phyloP scores from a whole-genome alignment of 2,888 invertebrate genomes.

The Drosophila diplacantha region DNA sequence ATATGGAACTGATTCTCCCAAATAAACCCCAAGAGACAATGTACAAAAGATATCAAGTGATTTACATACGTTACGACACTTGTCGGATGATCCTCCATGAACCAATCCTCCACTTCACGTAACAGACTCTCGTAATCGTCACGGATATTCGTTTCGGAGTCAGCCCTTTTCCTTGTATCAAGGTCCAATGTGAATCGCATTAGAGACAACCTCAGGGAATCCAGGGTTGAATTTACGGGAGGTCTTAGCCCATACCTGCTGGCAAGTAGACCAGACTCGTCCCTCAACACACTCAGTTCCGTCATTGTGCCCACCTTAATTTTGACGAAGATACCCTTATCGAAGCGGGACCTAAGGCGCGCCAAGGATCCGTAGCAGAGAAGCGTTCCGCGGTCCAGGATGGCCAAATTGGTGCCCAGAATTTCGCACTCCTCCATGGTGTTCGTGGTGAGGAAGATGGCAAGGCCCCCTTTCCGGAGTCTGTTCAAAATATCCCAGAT shows the following conservation, averaged over 20 bases:
- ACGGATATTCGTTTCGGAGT: neutral
- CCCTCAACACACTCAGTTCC: constrained; percentile 9
- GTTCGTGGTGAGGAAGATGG: constrained; percentile 88
- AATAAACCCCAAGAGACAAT: too few relatives aligned
- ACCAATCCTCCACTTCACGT: constrained; percentile 15
- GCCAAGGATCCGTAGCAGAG: constrained; percentile 84
- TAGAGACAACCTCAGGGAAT: neutral
- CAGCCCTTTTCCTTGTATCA: fast-evolving
- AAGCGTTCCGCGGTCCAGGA: constrained; percentile 87
- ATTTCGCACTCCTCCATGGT: constrained; percentile 90
- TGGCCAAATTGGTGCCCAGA: constrained; percentile 85
- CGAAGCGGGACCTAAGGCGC: constrained; percentile 84
- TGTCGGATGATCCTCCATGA: constrained; percentile 34
- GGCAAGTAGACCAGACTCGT: neutral
- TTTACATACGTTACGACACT: constrained; percentile 39
- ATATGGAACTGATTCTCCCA: too few relatives aligned
- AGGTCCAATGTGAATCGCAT: neutral
- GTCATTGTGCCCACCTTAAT: constrained; percentile 67
- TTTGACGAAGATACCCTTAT: constrained; percentile 73
- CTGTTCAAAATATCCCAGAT: constrained; percentile 85
- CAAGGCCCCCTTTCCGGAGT: constrained; percentile 83
- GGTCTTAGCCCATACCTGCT: fast-evolving
- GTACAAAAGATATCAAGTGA: neutral
- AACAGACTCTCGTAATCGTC: constrained; percentile 9
- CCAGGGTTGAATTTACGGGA: neutral